phyloP scores from a whole-genome alignment of 2,888 invertebrate genomes.

The Catocala fraxini region DNA sequence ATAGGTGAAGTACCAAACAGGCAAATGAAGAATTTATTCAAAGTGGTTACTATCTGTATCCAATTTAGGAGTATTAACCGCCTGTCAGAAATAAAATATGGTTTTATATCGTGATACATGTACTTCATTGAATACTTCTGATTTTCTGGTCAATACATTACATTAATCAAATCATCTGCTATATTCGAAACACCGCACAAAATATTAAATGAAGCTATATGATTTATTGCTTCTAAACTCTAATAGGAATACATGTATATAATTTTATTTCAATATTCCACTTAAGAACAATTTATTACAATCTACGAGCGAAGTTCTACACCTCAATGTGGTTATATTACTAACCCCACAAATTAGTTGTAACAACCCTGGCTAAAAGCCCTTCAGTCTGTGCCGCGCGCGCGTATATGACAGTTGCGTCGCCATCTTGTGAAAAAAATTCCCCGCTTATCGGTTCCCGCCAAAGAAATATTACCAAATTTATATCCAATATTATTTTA shows the following conservation, averaged over 20 bases:
- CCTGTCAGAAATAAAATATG: too few relatives aligned
- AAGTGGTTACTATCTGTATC: too few relatives aligned
- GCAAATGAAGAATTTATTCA: too few relatives aligned
- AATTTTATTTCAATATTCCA: neutral
- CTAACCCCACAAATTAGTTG: constrained; percentile 45
- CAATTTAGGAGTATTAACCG: too few relatives aligned
- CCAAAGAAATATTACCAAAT: constrained; percentile 17
- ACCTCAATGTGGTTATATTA: constrained; percentile 24
- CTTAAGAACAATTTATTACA: constrained; percentile 21
- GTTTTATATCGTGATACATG: too few relatives aligned
- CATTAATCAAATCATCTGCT: constrained; percentile 8
- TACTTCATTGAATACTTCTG: too few relatives aligned
- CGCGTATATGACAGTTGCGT: constrained; percentile 64
- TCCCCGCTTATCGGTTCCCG: constrained; percentile 66
- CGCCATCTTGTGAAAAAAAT: constrained; percentile 59
- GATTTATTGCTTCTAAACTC: constrained; percentile 11
- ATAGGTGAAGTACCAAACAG: too few relatives aligned
- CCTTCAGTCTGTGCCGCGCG: constrained; percentile 72
- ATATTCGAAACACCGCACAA: neutral
- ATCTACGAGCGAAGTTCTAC: constrained; percentile 7
- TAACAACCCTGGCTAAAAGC: constrained; percentile 58
- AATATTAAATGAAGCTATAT: constrained; percentile 4
- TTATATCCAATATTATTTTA: constrained; percentile 1
- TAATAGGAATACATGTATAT: constrained; percentile 3
- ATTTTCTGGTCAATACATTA: too few relatives aligned